These are phyloP conservation scores for Petroica traversi DNA, from an alignment of 2,113 vertebrate genomes.

Conservation along the genomic window DNA sequence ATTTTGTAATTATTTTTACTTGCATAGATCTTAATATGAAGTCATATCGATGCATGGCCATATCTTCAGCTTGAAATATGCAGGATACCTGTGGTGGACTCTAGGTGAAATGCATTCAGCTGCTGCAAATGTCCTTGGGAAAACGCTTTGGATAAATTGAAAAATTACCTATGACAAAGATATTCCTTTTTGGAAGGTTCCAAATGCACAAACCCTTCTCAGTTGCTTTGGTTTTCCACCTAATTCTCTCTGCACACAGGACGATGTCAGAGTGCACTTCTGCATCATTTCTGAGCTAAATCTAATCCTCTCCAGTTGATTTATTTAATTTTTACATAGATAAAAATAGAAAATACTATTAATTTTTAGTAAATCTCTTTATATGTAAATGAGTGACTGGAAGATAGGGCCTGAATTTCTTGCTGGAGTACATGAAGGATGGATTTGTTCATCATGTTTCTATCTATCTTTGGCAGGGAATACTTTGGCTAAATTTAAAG, in stretches of 20 bases:
- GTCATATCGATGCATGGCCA: not conserved
- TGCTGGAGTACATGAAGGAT: not conserved
- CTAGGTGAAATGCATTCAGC: not conserved
- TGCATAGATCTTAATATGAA: not conserved
- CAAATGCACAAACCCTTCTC: not conserved
- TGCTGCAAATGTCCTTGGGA: not conserved
- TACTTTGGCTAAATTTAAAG: conserved; percentile 11
- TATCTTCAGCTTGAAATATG: not conserved
- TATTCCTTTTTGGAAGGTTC: not conserved
- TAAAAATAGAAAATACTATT: not conserved
- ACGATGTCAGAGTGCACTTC: not conserved
- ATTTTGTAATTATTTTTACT: not conserved
- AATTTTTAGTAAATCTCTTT: conserved; percentile 12
- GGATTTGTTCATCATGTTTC: not conserved
- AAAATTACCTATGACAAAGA: not conserved
- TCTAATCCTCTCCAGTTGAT: not conserved
- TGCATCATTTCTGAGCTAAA: not conserved
- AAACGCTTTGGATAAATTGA: not conserved
- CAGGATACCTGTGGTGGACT: not conserved
- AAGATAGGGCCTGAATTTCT: not conserved
- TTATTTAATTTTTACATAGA: not conserved
- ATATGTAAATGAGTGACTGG: not conserved
- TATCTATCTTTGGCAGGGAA: not conserved
- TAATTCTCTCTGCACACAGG: not conserved
- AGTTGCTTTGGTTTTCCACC: not conserved